Conservation (phyloP, 2,888 invertebrate genomes). For the Clanis bilineata region DNA sequence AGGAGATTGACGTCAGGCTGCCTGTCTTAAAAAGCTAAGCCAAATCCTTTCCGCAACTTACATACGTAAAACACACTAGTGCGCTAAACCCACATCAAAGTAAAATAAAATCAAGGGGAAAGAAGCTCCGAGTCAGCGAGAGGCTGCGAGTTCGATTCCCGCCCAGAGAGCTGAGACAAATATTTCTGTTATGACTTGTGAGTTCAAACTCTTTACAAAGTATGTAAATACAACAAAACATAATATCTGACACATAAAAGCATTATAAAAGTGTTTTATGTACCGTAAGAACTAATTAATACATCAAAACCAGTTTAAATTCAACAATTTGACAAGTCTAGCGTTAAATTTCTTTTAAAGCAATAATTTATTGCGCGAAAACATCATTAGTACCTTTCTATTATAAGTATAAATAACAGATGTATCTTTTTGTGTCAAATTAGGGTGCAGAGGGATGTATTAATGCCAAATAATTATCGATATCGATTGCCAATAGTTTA, state of each 20-base stretch:
- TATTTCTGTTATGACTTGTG: no score
- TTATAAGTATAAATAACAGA: neutral
- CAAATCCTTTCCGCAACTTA: no score
- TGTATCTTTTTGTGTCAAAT: neutral
- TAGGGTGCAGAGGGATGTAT: neutral
- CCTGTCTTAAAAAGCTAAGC: no score
- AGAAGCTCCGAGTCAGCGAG: no score
- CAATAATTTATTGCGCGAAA: slow-evolving; percentile 9
- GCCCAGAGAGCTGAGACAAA: no score
- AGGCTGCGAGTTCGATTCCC: no score
- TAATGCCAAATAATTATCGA: neutral
- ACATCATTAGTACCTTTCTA: neutral
- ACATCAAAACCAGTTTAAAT: slow-evolving; percentile 10
- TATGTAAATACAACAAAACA: neutral
- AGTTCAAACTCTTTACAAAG: no score
- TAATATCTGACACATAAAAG: neutral
- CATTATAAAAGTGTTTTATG: neutral
- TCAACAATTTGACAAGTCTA: slow-evolving; percentile 7
- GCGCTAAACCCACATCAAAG: no score
- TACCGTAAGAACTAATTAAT: slow-evolving; percentile 15
- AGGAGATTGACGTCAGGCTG: no score
- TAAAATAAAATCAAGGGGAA: no score
- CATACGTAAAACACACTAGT: no score
- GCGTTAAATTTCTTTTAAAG: neutral
- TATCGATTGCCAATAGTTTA: no score